Percentiles rank a stretch among this genome's conserved stretches.
Conservation (phyloP, 1,140 invertebrate species). For the Drosophila miranda region DNA sequence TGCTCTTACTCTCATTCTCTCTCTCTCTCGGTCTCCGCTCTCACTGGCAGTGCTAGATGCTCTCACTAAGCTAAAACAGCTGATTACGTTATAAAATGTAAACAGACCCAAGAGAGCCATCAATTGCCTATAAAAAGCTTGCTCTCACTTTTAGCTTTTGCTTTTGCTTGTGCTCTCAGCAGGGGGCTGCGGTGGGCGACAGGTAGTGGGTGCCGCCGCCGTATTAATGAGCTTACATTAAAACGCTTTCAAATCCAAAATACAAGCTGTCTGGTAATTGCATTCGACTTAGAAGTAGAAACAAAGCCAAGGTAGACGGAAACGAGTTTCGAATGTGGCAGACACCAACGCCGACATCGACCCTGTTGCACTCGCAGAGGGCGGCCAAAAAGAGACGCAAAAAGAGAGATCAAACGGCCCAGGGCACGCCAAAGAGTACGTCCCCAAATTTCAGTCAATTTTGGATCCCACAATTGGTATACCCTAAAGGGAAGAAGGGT, state of each 20-base stretch:
- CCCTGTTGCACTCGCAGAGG: constrained; percentile 35
- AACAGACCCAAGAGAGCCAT: constrained; percentile 59
- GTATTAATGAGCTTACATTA: constrained; percentile 41
- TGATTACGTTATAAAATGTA: constrained; percentile 68
- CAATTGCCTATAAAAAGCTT: constrained; percentile 34
- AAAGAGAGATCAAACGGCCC: constrained; percentile 17
- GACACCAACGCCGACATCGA: not conserved
- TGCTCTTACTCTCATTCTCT: constrained; percentile 3
- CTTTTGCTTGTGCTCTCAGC: constrained; percentile 26
- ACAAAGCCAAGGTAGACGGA: constrained; percentile 75
- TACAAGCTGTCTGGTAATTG: constrained; percentile 49
- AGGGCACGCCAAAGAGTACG: constrained; percentile 12
- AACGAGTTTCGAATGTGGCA: constrained; percentile 57
- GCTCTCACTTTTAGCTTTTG: constrained; percentile 46
- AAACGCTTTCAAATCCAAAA: constrained; percentile 61
- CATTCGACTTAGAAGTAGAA: constrained; percentile 57
- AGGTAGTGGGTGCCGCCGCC: too few relatives aligned
- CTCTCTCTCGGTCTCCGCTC: constrained; percentile 23
- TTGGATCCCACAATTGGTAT: constrained; percentile 35
- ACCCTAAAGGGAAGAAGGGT: constrained; percentile 11
- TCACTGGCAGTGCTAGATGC: constrained; percentile 30
- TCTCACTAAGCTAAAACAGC: constrained; percentile 66
- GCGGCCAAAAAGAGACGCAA: not conserved
- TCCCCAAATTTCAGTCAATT: constrained; percentile 40
- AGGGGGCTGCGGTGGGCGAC: constrained; percentile 3